Percentiles rank a stretch among this genome's conserved stretches.
Evolutionary conservation across 2,797 vertebrate genomes (phyloP).

Genomic region (Garrulus glandarius): DNA sequence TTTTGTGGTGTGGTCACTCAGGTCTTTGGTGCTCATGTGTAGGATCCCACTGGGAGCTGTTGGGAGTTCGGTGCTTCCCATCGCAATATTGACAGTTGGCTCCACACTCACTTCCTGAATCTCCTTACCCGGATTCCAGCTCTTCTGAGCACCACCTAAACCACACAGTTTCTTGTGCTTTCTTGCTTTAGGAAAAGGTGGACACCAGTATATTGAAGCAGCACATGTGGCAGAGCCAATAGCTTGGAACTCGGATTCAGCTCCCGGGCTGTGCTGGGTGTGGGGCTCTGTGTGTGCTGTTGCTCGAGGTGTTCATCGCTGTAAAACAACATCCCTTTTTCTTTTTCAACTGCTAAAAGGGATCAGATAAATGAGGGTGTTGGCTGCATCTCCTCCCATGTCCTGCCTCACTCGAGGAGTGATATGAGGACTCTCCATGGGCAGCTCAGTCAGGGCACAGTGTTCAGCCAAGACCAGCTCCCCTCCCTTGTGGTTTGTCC

Average conservation of each 20-base stretch:
- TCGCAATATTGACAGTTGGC: rapidly evolving
- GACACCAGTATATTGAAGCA: background rate
- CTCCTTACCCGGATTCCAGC: background rate
- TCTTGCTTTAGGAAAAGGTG: background rate
- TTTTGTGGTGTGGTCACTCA: background rate
- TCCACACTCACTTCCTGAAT: background rate
- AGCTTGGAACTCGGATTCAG: rapidly evolving
- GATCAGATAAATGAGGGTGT: background rate
- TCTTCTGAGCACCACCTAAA: background rate
- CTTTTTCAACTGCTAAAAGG: background rate
- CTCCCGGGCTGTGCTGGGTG: rapidly evolving
- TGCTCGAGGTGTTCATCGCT: rapidly evolving
- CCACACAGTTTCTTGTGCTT: background rate
- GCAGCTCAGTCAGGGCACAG: background rate
- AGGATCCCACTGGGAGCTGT: background rate
- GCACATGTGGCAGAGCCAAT: background rate
- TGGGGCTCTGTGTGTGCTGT: background rate
- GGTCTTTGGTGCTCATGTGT: background rate
- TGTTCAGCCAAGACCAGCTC: background rate
- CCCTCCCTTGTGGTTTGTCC: background rate
- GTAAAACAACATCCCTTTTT: background rate
- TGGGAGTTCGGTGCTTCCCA: background rate
- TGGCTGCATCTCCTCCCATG: background rate
- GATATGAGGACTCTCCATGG: background rate
- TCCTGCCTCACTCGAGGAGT: background rate